Percentiles rank a stretch among this genome's conserved stretches.
Conservation (phyloP, 2,888 invertebrate genomes). For the Seladonia tumulorum region DNA sequence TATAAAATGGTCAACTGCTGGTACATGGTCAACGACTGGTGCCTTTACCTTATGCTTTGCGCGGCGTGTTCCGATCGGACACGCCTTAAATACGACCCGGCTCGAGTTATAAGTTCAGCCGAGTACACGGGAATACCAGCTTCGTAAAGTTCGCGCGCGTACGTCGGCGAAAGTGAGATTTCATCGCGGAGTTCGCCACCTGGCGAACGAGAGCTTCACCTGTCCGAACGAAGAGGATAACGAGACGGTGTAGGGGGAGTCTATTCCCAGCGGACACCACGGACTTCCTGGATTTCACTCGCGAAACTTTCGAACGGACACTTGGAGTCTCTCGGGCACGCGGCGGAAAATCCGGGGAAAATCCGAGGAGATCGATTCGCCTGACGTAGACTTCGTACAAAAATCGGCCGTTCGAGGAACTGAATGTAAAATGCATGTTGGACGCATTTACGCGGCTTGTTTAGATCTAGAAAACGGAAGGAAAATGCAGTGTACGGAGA, state of each 20-base stretch:
- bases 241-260: slow-evolving; percentile 18
- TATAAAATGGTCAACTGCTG: no score
- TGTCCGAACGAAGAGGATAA: slow-evolving; percentile 27
- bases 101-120: slow-evolving; percentile 35
- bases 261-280: slow-evolving; percentile 23
- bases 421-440: neutral
- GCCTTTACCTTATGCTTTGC: no score
- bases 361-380: neutral
- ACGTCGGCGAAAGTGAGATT: slow-evolving; percentile 55
- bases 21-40: no score
- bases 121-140: slow-evolving; percentile 32
- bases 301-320: neutral
- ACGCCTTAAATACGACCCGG: slow-evolving; percentile 28
- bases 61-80: neutral
- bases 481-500: no score
- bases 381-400: neutral
- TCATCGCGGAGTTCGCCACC: slow-evolving; percentile 56
- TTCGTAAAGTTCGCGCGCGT: slow-evolving; percentile 46
- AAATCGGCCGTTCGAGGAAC: neutral
- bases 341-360: neutral
- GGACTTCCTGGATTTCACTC: neutral
- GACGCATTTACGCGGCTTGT: neutral
- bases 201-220: slow-evolving; percentile 40
- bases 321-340: neutral
- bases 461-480: neutral